Conservation (phyloP, 2,113 vertebrate genomes). For the Rhynchomys soricoides region DNA sequence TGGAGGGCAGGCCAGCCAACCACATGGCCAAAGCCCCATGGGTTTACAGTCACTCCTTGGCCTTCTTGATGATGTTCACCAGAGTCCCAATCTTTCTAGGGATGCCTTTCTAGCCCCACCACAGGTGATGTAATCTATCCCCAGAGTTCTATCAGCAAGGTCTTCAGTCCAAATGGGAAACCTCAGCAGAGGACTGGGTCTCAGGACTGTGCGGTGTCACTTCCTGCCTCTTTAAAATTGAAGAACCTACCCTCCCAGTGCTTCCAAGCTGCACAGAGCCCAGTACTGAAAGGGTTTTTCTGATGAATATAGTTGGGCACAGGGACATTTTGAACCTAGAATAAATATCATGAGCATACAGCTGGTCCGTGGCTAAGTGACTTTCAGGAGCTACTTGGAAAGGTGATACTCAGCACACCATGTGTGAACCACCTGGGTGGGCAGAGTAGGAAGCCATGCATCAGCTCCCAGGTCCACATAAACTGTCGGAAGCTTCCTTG, state of each 20-base stretch:
- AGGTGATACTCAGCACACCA: not conserved
- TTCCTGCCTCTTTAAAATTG: no score
- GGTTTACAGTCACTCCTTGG: not conserved
- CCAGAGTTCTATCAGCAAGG: not conserved
- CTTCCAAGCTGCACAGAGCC: not conserved
- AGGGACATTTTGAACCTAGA: not conserved
- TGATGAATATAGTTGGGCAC: not conserved
- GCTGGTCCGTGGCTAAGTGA: no score
- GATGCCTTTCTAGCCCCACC: not conserved
- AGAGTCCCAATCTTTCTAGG: not conserved
- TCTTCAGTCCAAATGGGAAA: not conserved
- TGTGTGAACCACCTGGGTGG: no score
- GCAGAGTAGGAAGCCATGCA: not conserved
- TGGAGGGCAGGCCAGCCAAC: not conserved
- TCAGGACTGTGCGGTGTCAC: no score
- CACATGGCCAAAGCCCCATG: no score
- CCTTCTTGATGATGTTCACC: not conserved
- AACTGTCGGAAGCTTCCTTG: not conserved
- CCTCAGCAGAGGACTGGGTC: not conserved
- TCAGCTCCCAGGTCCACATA: not conserved
- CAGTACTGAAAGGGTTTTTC: not conserved
- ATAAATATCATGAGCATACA: not conserved
- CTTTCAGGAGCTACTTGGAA: not conserved
- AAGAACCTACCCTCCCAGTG: not conserved
- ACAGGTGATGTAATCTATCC: not conserved